Evolutionary conservation across 2,113 vertebrate genomes (phyloP).

Genomic region (Cichladusa arquata): DNA sequence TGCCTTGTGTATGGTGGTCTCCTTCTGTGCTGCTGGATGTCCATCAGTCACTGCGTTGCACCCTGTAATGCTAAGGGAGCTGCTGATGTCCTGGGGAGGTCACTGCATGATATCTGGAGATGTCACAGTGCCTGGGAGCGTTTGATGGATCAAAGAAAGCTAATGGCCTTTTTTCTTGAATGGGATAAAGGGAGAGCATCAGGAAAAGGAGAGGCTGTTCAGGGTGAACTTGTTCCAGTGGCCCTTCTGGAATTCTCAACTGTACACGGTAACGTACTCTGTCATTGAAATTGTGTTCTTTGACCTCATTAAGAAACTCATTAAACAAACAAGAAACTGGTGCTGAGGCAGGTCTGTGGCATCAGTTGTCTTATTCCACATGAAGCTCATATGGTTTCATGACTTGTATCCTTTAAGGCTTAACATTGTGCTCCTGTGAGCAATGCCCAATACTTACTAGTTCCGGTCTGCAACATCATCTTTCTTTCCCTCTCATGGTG

Average conservation of each 20-base stretch:
- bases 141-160: neutral
- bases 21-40: too few relatives aligned
- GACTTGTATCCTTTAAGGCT: neutral
- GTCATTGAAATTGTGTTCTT: neutral
- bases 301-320: neutral
- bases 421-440: neutral
- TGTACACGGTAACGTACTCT: fast-evolving
- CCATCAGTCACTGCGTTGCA: neutral
- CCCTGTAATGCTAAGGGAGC: neutral
- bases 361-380: neutral
- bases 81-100: neutral
- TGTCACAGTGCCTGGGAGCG: fast-evolving
- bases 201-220: neutral
- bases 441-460: neutral
- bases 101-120: fast-evolving
- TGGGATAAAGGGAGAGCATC: fast-evolving
- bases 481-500: neutral
- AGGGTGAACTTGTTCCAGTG: neutral
- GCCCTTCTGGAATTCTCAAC: neutral
- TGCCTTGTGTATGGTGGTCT: too few relatives aligned
- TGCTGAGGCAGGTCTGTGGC: neutral
- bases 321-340: fast-evolving
- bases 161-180: neutral
- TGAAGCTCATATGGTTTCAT: neutral
- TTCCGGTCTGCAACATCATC: neutral